A percentile compares a stretch with the other conserved stretches of the same genome.
phyloP scores from a whole-genome alignment of 2,797 vertebrate species.

The Choloepus didactylus region DNA sequence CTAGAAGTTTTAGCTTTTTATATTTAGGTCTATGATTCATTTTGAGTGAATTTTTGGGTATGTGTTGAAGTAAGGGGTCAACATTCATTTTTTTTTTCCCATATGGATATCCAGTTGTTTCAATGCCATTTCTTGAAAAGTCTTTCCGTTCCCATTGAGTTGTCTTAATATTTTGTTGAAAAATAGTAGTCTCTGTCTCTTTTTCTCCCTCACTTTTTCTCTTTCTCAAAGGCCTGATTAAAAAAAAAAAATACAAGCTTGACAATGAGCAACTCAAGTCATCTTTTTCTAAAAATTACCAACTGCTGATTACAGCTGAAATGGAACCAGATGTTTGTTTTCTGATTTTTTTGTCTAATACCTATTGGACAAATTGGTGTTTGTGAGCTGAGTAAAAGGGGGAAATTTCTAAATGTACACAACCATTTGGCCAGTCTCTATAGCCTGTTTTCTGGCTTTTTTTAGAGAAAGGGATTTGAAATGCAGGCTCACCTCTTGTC shows the following conservation, averaged over 20 bases:
- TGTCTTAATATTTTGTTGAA: background rate
- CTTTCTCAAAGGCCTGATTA: background rate
- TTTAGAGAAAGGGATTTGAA: slow-evolving; percentile 14
- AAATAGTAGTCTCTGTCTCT: background rate
- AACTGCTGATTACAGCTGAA: slow-evolving; percentile 63
- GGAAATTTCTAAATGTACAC: slow-evolving; percentile 46
- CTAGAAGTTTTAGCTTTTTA: background rate
- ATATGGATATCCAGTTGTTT: background rate
- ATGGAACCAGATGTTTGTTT: slow-evolving; percentile 64
- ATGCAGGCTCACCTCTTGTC: slow-evolving; percentile 1
- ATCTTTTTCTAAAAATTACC: slow-evolving; percentile 69
- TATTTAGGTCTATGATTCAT: background rate
- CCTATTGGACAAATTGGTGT: slow-evolving; percentile 59
- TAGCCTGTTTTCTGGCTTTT: slow-evolving; percentile 36
- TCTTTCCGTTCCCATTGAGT: background rate
- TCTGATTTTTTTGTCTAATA: slow-evolving; percentile 36
- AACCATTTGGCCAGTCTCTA: background rate
- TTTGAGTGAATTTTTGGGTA: slow-evolving; percentile 12
- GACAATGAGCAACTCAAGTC: slow-evolving; percentile 35
- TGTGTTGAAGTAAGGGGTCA: background rate
- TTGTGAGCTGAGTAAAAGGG: slow-evolving; percentile 47
- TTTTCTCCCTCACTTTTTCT: no score
- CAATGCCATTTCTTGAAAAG: background rate
- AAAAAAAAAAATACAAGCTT: slow-evolving; percentile 44
- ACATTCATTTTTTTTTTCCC: background rate